These are phyloP conservation scores for Oreochromis tanganicae DNA, from an alignment of 2,113 vertebrate genomes.

Conservation along the genomic window DNA sequence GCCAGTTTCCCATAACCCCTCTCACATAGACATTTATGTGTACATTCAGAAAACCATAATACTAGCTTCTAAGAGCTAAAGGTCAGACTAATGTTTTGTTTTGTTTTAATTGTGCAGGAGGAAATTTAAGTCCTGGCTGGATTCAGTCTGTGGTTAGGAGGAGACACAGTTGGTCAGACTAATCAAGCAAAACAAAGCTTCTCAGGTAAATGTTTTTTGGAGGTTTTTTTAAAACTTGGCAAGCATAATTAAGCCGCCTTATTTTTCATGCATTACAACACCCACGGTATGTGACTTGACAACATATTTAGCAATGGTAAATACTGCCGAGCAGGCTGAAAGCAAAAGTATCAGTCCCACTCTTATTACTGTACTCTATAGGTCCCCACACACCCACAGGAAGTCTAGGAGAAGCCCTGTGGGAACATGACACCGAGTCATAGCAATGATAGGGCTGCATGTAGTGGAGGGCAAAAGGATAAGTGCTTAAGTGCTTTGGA, in stretches of 20 bases:
- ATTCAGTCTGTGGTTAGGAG: neutral
- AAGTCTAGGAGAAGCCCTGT: constrained; percentile 15
- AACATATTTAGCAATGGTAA: neutral
- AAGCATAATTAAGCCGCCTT: neutral
- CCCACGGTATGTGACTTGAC: neutral
- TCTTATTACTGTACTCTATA: neutral
- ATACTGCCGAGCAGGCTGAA: neutral
- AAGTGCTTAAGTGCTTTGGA: constrained; percentile 39
- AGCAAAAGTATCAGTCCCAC: neutral
- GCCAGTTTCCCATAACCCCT: neutral
- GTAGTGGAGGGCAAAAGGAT: constrained; percentile 26
- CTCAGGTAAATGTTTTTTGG: neutral
- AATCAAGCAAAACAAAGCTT: neutral
- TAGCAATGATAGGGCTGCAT: neutral
- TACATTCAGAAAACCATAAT: neutral
- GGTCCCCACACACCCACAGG: constrained; percentile 24
- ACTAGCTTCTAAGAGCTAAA: neutral
- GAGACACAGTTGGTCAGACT: neutral
- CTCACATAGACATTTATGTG: neutral
- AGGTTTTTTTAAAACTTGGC: neutral
- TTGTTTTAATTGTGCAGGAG: neutral
- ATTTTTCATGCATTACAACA: neutral
- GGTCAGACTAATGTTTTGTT: neutral
- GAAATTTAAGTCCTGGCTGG: neutral
- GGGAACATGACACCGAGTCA: constrained; percentile 46